Conservation (phyloP, 2,113 vertebrate genomes). For the Speoplatyrhinus poulsoni region DNA sequence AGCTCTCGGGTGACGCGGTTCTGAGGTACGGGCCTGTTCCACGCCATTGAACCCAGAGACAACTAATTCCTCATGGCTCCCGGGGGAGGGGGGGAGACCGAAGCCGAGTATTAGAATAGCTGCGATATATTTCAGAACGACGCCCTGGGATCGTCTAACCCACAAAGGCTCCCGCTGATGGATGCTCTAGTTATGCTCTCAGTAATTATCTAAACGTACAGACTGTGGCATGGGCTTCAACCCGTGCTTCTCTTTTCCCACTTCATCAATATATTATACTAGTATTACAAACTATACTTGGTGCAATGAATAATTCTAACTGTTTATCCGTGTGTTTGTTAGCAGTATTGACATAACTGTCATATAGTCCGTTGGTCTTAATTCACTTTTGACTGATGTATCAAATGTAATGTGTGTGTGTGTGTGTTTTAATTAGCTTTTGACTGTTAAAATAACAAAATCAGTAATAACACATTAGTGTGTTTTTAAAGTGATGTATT, state of each 20-base stretch:
- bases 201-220: not conserved
- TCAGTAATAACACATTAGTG: not conserved
- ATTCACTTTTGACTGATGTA: no score
- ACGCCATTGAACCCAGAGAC: not conserved
- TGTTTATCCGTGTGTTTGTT: no score
- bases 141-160: not conserved
- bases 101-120: not conserved
- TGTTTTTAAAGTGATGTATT: not conserved
- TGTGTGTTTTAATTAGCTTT: no score
- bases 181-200: not conserved
- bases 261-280: not conserved
- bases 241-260: not conserved
- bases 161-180: not conserved
- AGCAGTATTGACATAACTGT: no score
- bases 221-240: not conserved
- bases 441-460: not conserved
- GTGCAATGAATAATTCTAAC: no score
- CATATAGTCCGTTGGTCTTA: no score
- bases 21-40: slow-evolving; percentile 70
- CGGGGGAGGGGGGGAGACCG: not conserved
- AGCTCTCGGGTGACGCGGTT: slow-evolving; percentile 63
- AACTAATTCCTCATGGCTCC: not conserved
- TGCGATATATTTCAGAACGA: slow-evolving; percentile 28
- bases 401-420: no score
- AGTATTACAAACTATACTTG: no score